Base-by-base conservation (phyloP, 1,140 invertebrate genomes). In the Hermetia illucens region DNA sequence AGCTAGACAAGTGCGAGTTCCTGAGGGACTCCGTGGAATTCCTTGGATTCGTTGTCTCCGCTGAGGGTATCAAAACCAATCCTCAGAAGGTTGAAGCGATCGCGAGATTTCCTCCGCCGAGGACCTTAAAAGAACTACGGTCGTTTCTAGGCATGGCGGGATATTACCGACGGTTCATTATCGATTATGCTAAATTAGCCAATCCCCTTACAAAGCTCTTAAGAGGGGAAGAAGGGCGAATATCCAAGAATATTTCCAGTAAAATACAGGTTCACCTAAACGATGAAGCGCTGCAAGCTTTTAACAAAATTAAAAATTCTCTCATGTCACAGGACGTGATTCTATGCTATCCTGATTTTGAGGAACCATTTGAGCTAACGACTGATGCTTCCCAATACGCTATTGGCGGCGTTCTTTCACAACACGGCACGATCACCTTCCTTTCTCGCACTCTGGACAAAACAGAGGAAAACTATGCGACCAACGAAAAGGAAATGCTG, bases 1-100 rank as follows among this genome's bases (percentile, higher is more conserved):
- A 64, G 16, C 41, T 58, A 3, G 40, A 53, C 41, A 68, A 69
- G 47, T 61, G 53, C 31, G 38, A 58, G 21, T 68, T 69, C 47
- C 55, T 49, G n/a, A 43, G 49, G 30, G 39, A 32, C 13, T 41
- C 53, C 15, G 36, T 43, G 16, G 29, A 42, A 37, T 47, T 34
- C 21, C 16, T 44, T 6, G 41, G 38, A 4, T 50, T 42, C 34
- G 19, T 43, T 4, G 29, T 43, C 9, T 40, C 38, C 16, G 21
- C 33, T 13, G 22, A 37, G 20, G 38, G 42, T 9, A 44, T 44
- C 9, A 38, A 34, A 33, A 48, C 44, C 32, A 18, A 41, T 38
- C 37, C 43, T 8, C 36, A 45, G 18, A 46, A 49, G 27, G 38
- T 53, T 12, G 32, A n/a, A 18, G 44, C 40, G 9, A 53, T 53